Base-by-base conservation (phyloP, 2,888 invertebrate genomes). In the Chloroclysta siterata region DNA sequence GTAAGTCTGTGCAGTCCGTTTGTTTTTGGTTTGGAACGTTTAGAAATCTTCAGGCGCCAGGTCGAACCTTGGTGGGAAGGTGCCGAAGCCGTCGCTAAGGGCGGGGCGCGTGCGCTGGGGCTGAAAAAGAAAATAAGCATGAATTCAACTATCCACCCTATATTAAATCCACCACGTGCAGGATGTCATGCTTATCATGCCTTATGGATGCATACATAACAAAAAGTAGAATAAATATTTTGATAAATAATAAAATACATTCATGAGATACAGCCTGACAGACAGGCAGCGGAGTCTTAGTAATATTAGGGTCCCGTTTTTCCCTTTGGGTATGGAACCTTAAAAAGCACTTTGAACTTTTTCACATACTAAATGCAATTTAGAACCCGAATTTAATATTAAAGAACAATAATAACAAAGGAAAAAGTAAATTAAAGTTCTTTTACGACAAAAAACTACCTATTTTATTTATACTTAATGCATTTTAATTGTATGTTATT, bases 31-130 rank as follows among this genome's bases (percentile, higher is more conserved):
- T 88, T 93, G 93, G 93, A 93, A 93, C 93, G 94, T 94, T 96
- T 97, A 97, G 94, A 96, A 95, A 90, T 97, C 97, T 94, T 97
- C 97, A 93, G 96, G 96, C 95, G 96, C 96, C 93, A 97, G 96
- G 95, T 97, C 97, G 95, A 97, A 97, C 95, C 97, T 96, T 94
- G 97, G 97, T 95, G 97, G 97, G 96, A 97, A 97, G 88, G 93
- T 92, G 94, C 96, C 96, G 94, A 96, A 95, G 93, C 96, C 96
- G 93, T 97, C 97, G 89, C 78, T 76, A 71, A 96, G 93, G 93
- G 94, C 95, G 93, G 96, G 96, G 93, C 94, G 94, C 94, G 95
- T 94, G 94, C 95, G 95, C 95, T 96, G 96, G 95, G 95, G 95
- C 94, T 96, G 96, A 93, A 96, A n/a, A 2, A 46, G 22, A 73